Conservation (phyloP, 2,888 invertebrate genomes). For the Heteromyza rotundicornis region DNA sequence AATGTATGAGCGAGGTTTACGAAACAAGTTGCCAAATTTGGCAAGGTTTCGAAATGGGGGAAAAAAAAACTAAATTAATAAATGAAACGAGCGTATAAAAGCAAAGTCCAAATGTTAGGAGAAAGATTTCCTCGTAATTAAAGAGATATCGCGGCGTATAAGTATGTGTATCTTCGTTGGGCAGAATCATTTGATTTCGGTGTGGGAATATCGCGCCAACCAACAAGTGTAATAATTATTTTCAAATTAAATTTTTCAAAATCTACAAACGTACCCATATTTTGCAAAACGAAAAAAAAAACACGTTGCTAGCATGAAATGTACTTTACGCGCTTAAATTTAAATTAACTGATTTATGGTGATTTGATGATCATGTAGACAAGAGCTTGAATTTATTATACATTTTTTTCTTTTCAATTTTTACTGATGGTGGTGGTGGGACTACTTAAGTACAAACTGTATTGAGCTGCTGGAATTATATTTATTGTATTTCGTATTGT, state of each 20-base stretch:
- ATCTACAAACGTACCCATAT: too few species aligned
- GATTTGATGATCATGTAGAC: conserved; percentile 42
- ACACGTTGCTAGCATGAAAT: neutral
- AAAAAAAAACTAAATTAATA: too few species aligned
- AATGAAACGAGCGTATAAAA: too few species aligned
- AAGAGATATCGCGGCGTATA: too few species aligned
- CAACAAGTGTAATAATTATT: conserved; percentile 16
- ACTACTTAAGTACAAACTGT: conserved; percentile 4
- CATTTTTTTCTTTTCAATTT: too few species aligned
- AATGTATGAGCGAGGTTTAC: conserved; percentile 3
- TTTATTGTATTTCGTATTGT: neutral
- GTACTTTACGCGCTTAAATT: conserved; percentile 26
- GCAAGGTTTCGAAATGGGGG: conserved; percentile 49
- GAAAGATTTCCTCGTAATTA: too few species aligned
- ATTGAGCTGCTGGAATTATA: conserved; percentile 17
- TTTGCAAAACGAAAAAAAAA: too few species aligned
- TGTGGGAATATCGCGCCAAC: neutral
- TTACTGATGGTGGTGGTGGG: too few species aligned
- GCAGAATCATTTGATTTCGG: neutral
- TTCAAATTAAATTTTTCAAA: conserved; percentile 18
- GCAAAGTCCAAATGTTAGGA: too few species aligned
- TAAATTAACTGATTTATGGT: conserved; percentile 52
- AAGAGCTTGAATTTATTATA: too few species aligned
- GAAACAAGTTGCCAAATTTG: conserved; percentile 53
- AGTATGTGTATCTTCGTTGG: too few species aligned